A percentile compares a stretch with the other conserved stretches of the same genome.
phyloP scores from a whole-genome alignment of 2,797 vertebrate genomes.

The Chanos chanos region DNA sequence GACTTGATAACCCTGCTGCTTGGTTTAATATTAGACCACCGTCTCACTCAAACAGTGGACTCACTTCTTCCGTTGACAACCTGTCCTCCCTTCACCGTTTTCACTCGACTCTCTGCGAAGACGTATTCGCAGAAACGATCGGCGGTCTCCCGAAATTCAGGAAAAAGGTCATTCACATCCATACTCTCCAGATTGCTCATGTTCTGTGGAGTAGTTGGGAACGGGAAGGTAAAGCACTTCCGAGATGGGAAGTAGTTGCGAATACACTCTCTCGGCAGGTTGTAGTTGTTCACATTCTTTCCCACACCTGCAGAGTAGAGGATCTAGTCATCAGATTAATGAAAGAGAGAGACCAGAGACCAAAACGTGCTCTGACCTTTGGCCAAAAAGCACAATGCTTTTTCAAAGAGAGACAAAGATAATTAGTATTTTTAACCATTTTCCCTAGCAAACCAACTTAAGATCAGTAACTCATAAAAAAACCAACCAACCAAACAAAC shows the following conservation, averaged over 20 bases:
- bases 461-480: too few relatives aligned
- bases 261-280: constrained; percentile 59
- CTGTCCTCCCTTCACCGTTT: constrained; percentile 53
- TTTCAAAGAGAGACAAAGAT: too few relatives aligned
- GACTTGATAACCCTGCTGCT: too few relatives aligned
- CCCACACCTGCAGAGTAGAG: constrained; percentile 27
- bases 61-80: constrained; percentile 48
- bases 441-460: too few relatives aligned
- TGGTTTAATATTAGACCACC: too few relatives aligned
- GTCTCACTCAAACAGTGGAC: too few relatives aligned
- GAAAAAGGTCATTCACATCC: constrained; percentile 32
- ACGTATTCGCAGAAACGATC: constrained; percentile 39
- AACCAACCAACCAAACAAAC: too few relatives aligned
- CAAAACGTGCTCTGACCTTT: too few relatives aligned
- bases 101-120: constrained; percentile 38
- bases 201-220: constrained; percentile 40
- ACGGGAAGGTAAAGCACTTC: constrained; percentile 64
- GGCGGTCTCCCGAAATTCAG: constrained; percentile 28
- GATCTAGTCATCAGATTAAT: background rate
- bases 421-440: too few relatives aligned
- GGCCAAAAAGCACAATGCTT: too few relatives aligned
- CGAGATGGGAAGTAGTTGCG: constrained; percentile 59
- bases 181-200: constrained; percentile 46
- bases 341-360: too few relatives aligned
- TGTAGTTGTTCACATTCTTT: constrained; percentile 36